Evolutionary conservation across 2,113 vertebrate genomes (phyloP).

Genomic region (Brachirus orientalis): DNA sequence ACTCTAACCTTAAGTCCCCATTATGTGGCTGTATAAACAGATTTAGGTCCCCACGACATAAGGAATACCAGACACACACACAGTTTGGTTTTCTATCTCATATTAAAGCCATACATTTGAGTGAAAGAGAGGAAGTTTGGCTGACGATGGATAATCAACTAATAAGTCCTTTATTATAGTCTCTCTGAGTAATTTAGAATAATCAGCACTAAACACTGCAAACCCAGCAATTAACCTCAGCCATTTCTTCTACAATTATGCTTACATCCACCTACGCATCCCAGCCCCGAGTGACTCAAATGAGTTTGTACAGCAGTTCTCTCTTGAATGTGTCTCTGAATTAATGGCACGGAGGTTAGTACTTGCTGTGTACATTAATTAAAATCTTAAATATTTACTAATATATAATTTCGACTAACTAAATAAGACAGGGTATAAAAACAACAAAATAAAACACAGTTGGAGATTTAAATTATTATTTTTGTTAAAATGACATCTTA

Average conservation of each 20-base stretch:
- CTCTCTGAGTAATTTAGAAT: conserved; percentile 58
- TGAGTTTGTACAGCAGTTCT: conserved; percentile 49
- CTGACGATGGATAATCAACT: conserved; percentile 49
- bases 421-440: no score
- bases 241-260: conserved; percentile 52
- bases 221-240: conserved; percentile 68
- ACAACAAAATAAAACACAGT: no score
- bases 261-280: conserved; percentile 35
- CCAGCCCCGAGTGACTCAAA: conserved; percentile 43
- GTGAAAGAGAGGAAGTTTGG: conserved; percentile 5
- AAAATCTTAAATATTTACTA: conserved; percentile 28
- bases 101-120: not conserved
- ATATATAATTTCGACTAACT: conserved; percentile 24
- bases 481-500: not conserved
- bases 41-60: no score
- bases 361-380: conserved; percentile 5
- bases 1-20: no score
- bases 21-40: no score
- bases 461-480: not conserved
- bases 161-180: conserved; percentile 43
- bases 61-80: conserved; percentile 12
- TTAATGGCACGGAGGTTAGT: conserved; percentile 32
- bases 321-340: conserved; percentile 40
- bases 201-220: conserved; percentile 39
- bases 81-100: not conserved